Base-by-base conservation (phyloP, 1,140 invertebrate genomes). In the Drosophila tsacasi region DNA sequence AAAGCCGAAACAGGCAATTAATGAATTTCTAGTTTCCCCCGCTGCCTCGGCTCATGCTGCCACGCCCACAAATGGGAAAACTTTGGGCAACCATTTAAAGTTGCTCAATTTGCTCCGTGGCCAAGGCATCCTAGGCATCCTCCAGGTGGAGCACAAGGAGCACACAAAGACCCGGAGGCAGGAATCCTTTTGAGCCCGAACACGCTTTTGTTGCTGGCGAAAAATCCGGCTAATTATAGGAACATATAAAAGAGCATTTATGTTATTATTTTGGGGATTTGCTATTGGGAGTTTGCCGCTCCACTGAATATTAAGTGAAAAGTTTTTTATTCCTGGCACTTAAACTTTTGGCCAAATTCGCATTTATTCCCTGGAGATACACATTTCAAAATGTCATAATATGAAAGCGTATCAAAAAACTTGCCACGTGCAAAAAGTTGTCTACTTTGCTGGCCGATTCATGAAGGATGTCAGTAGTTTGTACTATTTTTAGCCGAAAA, bases 1-100 rank as follows among this genome's bases (percentile, higher is more conserved):
- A 74, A 74, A 74, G 71, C 71, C 71, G 46, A 61, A 73, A 74
- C 71, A 74, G 67, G 71, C 71, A 74, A 74, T 74, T 74, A 74
- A 74, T 74, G 71, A 74, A 74, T 74, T 74, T 73, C 67, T 71
- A 71, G 67, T 73, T 72, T 40, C 7, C 19, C 35, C 63, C 47
- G 50, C 54, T 25, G 54, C 21, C 50, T 6, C n/a, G 8, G 21
- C 25, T 39, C 19, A 6, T 6, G 21, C 21, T 47, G 39, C 40
- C 42, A 17, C 57, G 54, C 71, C 67, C 55, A 42, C 55, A 73
- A 74, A 74, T 73, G 71, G 46, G 23, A 73, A 74, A 74, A 74
- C 54, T 74, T 74, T 73, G 55, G 71, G 52, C 54, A 73, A 73
- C 67, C 71, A 74, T 74, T 74, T 74, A 73, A 74, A 74, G 67